Conservation (phyloP, 1,140 invertebrate species). For the Adoxophyes honmai region DNA sequence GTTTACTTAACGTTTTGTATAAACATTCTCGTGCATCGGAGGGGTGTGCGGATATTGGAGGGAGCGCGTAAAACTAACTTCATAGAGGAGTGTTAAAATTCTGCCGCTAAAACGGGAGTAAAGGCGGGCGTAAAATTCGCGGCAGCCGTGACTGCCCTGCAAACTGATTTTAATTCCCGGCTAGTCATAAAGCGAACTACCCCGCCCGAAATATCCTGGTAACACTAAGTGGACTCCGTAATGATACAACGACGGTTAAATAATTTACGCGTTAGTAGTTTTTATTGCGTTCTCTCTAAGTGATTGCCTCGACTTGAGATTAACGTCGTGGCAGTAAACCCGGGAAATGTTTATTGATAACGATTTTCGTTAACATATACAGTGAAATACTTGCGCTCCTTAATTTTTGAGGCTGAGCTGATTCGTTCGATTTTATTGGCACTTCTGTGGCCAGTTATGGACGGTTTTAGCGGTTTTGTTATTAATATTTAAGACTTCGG, state of each 20-base stretch:
- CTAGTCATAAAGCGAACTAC: conserved; percentile 4
- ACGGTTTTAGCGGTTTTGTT: too few relatives aligned
- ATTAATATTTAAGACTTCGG: too few relatives aligned
- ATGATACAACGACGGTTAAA: conserved; percentile 27
- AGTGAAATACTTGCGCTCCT: too few relatives aligned
- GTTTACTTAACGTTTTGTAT: conserved; percentile 42
- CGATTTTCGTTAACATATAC: background rate
- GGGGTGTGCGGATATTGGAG: conserved; percentile 5
- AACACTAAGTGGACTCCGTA: conserved; percentile 22
- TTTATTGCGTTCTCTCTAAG: conserved; percentile 24
- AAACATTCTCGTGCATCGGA: conserved; percentile 31
- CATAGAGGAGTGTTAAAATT: too few relatives aligned
- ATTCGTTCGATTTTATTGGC: too few relatives aligned
- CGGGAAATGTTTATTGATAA: background rate
- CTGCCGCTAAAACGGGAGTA: too few relatives aligned
- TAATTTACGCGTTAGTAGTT: conserved; percentile 25
- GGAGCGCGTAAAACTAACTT: too few relatives aligned
- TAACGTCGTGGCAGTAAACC: conserved; percentile 12
- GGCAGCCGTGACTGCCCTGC: background rate
- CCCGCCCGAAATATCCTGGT: conserved; percentile 1
- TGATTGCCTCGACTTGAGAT: conserved; percentile 25
- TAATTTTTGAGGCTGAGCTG: too few relatives aligned
- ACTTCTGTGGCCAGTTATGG: too few relatives aligned
- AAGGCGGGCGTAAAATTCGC: background rate
- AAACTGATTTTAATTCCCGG: conserved; percentile 11